Evolutionary conservation across 2,797 vertebrate species (phyloP).

Genomic region (Steatocranus sp.): DNA sequence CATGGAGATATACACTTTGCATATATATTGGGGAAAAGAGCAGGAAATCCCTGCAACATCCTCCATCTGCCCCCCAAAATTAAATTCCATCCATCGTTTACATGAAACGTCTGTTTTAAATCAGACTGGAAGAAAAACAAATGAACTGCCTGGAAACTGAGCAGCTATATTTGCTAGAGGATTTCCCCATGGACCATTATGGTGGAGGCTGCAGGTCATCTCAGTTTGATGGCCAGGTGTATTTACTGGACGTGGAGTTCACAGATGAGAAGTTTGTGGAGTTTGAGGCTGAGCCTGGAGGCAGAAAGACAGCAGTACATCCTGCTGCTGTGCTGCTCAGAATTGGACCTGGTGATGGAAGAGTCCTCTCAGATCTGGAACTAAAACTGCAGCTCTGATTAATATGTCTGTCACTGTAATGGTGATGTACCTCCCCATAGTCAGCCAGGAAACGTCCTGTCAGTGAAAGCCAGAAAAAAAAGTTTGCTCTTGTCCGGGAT

Average conservation of each 20-base stretch:
- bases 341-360: background rate
- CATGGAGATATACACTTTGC: background rate
- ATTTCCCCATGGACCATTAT: background rate
- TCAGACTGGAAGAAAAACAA: background rate
- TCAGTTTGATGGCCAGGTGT: background rate
- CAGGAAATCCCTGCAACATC: background rate
- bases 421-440: background rate
- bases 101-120: background rate
- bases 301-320: background rate
- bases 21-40: background rate
- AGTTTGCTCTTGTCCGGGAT: background rate
- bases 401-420: background rate
- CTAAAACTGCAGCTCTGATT: background rate
- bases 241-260: background rate
- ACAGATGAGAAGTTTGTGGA: background rate
- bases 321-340: background rate
- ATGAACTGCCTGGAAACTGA: background rate
- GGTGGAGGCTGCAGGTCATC: background rate
- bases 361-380: background rate
- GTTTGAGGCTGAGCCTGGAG: background rate
- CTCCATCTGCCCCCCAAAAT: background rate
- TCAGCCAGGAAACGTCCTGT: background rate
- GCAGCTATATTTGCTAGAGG: background rate
- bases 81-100: background rate
- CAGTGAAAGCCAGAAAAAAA: background rate